Evolutionary conservation across 2,888 invertebrate genomes (phyloP).

Genomic region (Galeopsomyia nigrocyanea): DNA sequence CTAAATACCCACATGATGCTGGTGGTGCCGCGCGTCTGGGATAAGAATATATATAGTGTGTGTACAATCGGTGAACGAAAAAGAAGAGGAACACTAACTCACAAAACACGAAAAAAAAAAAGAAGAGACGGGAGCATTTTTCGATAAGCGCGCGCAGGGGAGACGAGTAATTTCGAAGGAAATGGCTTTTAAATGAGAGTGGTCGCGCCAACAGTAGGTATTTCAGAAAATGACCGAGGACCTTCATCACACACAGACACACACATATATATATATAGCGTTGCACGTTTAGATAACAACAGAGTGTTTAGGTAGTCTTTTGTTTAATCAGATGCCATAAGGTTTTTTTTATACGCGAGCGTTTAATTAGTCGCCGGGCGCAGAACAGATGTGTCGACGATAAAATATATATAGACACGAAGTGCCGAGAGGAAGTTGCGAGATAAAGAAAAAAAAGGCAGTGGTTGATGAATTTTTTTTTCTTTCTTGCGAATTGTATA

Average conservation of each 20-base stretch:
- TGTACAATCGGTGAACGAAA: neutral
- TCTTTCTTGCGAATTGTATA: too few relatives aligned
- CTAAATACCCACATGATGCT: slow-evolving; percentile 10
- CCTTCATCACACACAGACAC: slow-evolving; percentile 23
- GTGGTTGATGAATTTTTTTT: too few relatives aligned
- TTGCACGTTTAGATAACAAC: slow-evolving; percentile 5
- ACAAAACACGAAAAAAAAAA: neutral
- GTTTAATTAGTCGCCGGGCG: too few relatives aligned
- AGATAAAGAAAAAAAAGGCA: too few relatives aligned
- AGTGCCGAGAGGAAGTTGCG: too few relatives aligned
- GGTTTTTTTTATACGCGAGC: too few relatives aligned
- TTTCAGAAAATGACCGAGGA: slow-evolving; percentile 32
- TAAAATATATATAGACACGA: too few relatives aligned
- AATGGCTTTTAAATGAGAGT: slow-evolving; percentile 38
- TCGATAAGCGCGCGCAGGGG: slow-evolving; percentile 29
- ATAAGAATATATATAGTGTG: neutral
- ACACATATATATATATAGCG: too few relatives aligned
- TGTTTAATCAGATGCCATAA: too few relatives aligned
- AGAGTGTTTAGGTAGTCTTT: too few relatives aligned
- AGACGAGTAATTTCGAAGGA: slow-evolving; percentile 23
- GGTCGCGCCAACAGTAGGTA: neutral
- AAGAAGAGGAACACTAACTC: neutral
- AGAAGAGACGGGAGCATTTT: slow-evolving; percentile 9
- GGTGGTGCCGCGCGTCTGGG: too few relatives aligned
- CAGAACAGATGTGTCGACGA: too few relatives aligned